Percentiles rank a stretch among this genome's conserved stretches.
Conservation (phyloP, 2,113 vertebrate genomes). For the Martes martes region DNA sequence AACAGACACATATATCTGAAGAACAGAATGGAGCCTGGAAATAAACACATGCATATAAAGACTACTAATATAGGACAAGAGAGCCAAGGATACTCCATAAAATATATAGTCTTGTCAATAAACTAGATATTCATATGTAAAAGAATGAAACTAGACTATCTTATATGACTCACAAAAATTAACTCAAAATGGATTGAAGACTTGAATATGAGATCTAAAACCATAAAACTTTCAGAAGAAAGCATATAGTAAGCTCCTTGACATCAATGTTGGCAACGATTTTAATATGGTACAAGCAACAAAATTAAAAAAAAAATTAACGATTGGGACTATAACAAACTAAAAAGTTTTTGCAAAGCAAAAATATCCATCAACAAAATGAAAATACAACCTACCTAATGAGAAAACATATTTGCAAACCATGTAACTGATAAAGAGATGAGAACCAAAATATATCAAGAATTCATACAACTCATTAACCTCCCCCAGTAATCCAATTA, state of each 20-base stretch:
- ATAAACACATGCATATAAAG: background rate
- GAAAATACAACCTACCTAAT: background rate
- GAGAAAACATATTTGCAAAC: background rate
- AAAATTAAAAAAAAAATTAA: background rate
- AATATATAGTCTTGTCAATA: background rate
- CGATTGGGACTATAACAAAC: background rate
- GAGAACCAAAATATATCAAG: background rate
- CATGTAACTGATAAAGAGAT: background rate
- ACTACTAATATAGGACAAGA: background rate
- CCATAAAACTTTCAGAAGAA: background rate
- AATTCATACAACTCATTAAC: background rate
- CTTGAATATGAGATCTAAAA: background rate
- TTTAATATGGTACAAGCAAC: background rate
- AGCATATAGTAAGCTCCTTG: background rate
- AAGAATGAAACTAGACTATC: background rate
- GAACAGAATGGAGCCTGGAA: background rate
- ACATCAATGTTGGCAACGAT: background rate
- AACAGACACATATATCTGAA: background rate
- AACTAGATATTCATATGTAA: background rate
- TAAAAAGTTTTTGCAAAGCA: background rate
- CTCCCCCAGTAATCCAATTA: background rate
- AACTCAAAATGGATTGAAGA: background rate
- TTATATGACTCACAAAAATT: background rate
- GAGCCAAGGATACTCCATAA: background rate
- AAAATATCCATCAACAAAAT: background rate